Percentiles rank a stretch among this genome's conserved stretches.
These are phyloP conservation scores for Agrilus planipennis DNA, from an alignment of 1,140 invertebrate genomes.

Conservation along the genomic window DNA sequence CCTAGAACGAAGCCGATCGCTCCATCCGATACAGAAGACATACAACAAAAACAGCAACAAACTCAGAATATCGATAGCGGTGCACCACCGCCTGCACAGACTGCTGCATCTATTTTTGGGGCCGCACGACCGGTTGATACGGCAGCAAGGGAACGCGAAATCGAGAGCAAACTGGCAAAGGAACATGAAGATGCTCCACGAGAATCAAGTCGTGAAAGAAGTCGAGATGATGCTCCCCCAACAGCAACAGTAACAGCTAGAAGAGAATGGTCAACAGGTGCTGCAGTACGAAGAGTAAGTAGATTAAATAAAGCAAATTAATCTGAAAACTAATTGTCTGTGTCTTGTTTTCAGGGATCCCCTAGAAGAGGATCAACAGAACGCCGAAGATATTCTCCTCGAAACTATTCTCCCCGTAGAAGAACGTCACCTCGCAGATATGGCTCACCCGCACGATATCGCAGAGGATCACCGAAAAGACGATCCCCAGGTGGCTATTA, in stretches of 20 bases:
- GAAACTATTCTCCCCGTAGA: conserved; percentile 3
- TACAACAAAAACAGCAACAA: background rate
- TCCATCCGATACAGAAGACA: conserved; percentile 12
- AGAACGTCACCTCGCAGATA: conserved; percentile 1
- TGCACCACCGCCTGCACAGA: conserved; percentile 14
- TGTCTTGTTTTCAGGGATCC: too few species aligned
- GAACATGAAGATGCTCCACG: conserved; percentile 20
- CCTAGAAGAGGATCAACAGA: background rate
- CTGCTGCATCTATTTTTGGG: conserved; percentile 67
- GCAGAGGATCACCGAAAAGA: too few species aligned
- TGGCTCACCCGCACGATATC: too few species aligned
- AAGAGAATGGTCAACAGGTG: conserved; percentile 4
- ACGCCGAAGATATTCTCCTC: too few species aligned
- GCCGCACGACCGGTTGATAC: conserved; percentile 91
- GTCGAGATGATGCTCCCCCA: conserved; percentile 2
- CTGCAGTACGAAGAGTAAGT: conserved; percentile 10
- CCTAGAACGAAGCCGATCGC: conserved; percentile 52
- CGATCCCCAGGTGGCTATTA: too few species aligned
- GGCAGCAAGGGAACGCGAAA: conserved; percentile 61
- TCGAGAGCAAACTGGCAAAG: conserved; percentile 54
- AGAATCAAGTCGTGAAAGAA: conserved; percentile 11
- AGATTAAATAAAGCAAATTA: too few species aligned
- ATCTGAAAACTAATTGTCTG: background rate
- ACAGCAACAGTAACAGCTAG: too few species aligned
- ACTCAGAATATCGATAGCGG: conserved; percentile 4